Percentiles rank a stretch among this genome's conserved stretches.
Evolutionary conservation across 2,888 invertebrate genomes (phyloP).

Genomic region (Balanococcus diminutus): DNA sequence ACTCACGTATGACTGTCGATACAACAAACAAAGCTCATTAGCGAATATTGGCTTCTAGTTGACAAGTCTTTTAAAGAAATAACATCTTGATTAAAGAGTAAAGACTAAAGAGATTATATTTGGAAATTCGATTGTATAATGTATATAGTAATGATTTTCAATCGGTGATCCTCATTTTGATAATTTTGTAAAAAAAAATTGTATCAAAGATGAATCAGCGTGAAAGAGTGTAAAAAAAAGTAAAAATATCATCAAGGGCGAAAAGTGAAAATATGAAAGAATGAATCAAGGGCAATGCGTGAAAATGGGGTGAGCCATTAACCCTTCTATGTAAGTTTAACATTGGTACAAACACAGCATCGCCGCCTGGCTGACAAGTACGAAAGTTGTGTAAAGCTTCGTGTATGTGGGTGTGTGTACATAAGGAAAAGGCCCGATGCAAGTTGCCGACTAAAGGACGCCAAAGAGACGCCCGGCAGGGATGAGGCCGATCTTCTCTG

Average conservation of each 20-base stretch:
- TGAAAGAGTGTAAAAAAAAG: too few relatives aligned
- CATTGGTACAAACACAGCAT: background rate
- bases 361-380: background rate
- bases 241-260: too few relatives aligned
- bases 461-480: background rate
- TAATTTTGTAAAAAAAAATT: too few relatives aligned
- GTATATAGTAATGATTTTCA: too few relatives aligned
- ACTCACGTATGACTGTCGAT: background rate
- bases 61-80: background rate
- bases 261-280: too few relatives aligned
- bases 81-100: background rate
- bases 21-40: constrained; percentile 4
- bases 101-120: too few relatives aligned
- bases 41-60: background rate
- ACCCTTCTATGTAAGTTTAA: too few relatives aligned
- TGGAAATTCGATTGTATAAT: too few relatives aligned
- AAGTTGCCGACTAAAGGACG: background rate
- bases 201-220: too few relatives aligned
- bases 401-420: background rate
- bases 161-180: too few relatives aligned
- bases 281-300: too few relatives aligned
- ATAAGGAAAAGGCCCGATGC: background rate
- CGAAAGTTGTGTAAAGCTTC: background rate
- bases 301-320: background rate
- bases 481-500: background rate